Conservation (phyloP, 2,888 invertebrate genomes). For the Lithophane socia region DNA sequence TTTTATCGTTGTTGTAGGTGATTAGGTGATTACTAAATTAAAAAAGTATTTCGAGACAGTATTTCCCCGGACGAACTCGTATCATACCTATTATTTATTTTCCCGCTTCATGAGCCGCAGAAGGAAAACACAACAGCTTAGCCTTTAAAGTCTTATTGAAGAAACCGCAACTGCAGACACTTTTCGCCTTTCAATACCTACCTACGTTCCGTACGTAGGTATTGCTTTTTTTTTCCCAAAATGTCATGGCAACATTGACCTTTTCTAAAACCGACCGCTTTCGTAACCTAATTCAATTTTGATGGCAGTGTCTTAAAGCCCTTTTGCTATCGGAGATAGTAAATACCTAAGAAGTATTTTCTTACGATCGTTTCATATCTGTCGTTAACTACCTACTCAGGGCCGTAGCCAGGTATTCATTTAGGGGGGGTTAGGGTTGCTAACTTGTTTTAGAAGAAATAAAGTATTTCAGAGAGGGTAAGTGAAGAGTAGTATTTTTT, state of each 20-base stretch:
- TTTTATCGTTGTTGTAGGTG: too few relatives aligned
- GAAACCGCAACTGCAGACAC: constrained; percentile 13
- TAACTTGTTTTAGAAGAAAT: too few relatives aligned
- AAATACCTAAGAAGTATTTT: background rate
- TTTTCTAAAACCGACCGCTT: constrained; percentile 23
- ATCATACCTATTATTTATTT: background rate
- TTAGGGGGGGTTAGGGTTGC: too few relatives aligned
- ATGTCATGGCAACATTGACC: constrained; percentile 49
- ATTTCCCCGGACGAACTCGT: background rate
- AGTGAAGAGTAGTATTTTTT: too few relatives aligned
- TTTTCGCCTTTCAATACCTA: background rate
- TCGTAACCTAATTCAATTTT: constrained; percentile 22
- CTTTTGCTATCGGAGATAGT: background rate
- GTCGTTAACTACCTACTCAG: too few relatives aligned
- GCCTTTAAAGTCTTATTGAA: background rate
- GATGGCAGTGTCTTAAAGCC: constrained; percentile 4
- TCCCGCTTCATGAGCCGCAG: background rate
- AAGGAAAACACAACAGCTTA: constrained; percentile 5
- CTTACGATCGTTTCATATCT: too few relatives aligned
- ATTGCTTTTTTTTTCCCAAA: constrained; percentile 12
- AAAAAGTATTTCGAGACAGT: background rate
- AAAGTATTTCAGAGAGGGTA: too few relatives aligned
- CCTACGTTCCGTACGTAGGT: background rate
- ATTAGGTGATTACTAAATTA: background rate
- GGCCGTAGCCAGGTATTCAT: too few relatives aligned